Percentiles rank a stretch among this genome's conserved stretches.
phyloP scores from a whole-genome alignment of 2,797 vertebrate genomes.

The Coracias cyanogaster region DNA sequence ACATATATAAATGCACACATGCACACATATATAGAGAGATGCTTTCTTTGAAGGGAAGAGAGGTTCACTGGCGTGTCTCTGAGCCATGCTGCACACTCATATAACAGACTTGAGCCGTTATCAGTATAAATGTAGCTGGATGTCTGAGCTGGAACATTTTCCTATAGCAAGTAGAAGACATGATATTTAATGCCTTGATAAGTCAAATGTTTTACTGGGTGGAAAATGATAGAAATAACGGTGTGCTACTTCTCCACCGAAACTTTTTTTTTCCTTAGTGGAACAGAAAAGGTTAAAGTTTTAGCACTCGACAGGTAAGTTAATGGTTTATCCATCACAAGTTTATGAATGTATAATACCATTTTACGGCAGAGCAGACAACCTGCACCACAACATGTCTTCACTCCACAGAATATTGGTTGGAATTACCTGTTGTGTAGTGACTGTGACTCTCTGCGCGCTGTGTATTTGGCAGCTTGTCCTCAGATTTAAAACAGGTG shows the following conservation, averaged over 20 bases:
- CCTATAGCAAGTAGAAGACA: not conserved
- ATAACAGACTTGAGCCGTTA: not conserved
- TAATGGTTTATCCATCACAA: constrained; percentile 15
- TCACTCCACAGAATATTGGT: not conserved
- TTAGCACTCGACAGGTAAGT: not conserved
- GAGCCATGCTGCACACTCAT: fast-evolving
- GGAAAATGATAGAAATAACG: not conserved
- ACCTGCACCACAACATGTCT: not conserved
- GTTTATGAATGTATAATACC: not conserved
- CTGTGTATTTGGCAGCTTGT: constrained; percentile 53
- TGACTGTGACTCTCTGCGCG: not conserved
- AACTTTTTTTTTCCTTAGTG: not conserved
- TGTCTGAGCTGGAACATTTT: not conserved
- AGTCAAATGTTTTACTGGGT: not conserved
- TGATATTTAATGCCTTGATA: not conserved
- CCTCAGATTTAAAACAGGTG: constrained; percentile 49
- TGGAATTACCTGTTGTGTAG: not conserved
- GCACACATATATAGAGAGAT: not conserved
- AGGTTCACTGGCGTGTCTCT: not conserved
- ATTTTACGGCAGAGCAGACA: not conserved
- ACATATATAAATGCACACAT: fast-evolving
- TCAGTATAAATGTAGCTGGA: not conserved
- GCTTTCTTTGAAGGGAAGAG: not conserved
- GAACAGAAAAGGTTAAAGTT: not conserved
- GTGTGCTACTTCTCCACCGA: not conserved